Evolutionary conservation across 2,888 invertebrate species (phyloP), one percentile per base, ranked within the genome.

Genomic region (Trisateles emortualis): DNA sequence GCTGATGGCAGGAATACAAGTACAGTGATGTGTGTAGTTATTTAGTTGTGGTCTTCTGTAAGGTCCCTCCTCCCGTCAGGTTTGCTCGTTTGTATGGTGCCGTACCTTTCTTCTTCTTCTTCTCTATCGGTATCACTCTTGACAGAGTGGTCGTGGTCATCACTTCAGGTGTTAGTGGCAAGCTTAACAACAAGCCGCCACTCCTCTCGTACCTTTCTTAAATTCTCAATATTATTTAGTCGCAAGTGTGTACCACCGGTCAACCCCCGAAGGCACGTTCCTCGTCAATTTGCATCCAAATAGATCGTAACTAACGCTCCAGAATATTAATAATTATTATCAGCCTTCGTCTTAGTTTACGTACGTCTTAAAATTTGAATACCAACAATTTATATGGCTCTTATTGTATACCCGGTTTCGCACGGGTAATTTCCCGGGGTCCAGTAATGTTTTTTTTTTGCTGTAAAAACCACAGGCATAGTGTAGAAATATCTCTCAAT

Each of bases 271-370:
- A 62, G 69, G 59, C 69, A 56, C 53, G 61, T 64, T 50, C 48
- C 58, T 43, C 40, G 39, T 47, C 58, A 70, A 70, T 70, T 70
- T 70, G 56, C 72, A 70, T 70, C 51, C 56, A 70, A 70, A 70
- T 70, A 59, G 64, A 24, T 51, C 30, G 48, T 68, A 65, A 72
- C 55, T 58, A 68, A 49, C 26, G 26, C 44, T n/a, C 62, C 19
- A 43, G 61, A 64, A 65, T 67, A 72, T 72, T 62, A 68, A 54
- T 68, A 62, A 64, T 64, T 48, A 64, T 64, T 47, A 64, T 50
- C 58, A 42, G 41, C 48, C 60, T 2, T 22, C 50, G 52, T 51
- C 59, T 68, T 46, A 51, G 64, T 55, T 39, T 56, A 44, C 39
- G 4, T 9, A 55, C 44, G 52, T 58, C 51, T 48, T 46, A 49